Base-by-base conservation (phyloP, 1,140 invertebrate genomes). In the Drosophila ohnishii region DNA sequence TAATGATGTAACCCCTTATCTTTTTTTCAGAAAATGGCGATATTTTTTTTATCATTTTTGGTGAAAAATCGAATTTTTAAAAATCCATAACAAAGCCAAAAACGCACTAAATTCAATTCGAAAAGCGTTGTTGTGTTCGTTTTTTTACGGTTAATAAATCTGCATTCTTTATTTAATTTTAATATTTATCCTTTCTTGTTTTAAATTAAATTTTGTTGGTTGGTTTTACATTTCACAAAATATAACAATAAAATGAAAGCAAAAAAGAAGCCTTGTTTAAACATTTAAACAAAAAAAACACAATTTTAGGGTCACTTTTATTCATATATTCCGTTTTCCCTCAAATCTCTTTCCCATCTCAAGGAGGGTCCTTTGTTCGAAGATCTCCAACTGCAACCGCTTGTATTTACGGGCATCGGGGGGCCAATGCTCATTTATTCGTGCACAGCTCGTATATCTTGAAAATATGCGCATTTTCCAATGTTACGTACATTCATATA, bases 401-500 rank as follows among this genome's bases (percentile, higher is more conserved):
- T 65, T 65, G 40, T 45, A 45, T 62, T 62, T 45, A 65, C 44
- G n/a, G 40, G 19, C 11, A 35, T 44, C 55, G 25, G 48, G 48
- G 55, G 55, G 1, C 57, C 40, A 16, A 25, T 0, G 16, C 53
- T 55, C 53, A 39, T 56, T 39, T 56, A 56, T n/a, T 56, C 34
- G 19, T 39, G 16, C 35, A 25, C 55, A 64, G 57, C 56, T 62
- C 57, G 30, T 65, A 19, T 62, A 35, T 45, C 39, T n/a, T 13
- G 19, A 34, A 62, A 62, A 45, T 65, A 62, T 65, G 62, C 62
- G 57, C 62, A 65, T 62, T 35, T 65, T 62, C n/a, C 32, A 4
- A 47, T 47, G 32, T 30, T 16, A 10, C 22, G 5, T 34, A n/a
- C 13, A 45, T 14, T 14, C 7, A 3, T 14, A 47, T 11, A 45